Evolutionary conservation across 2,113 vertebrate species (phyloP), one percentile per base, ranked within the genome.

Genomic region (Pantherophis guttatus): DNA sequence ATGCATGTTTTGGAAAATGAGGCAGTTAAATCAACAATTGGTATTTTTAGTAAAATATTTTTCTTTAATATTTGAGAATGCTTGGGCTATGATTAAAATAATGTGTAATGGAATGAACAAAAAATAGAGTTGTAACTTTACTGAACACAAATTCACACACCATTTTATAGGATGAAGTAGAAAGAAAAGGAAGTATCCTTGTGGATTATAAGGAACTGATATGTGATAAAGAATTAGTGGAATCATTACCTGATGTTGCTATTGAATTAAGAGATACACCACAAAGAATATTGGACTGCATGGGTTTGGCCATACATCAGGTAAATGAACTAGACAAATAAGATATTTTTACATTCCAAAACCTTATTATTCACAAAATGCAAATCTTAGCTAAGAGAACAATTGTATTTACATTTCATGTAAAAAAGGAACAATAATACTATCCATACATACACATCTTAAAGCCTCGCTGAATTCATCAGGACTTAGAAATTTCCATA

Each of bases 101-200:
- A 75, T 24, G n/a, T 9, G 29, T 53, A 52, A 52, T 90, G n/a
- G 5, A 75, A 8, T 53, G 53, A 75, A 81, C 75, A 39, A 81
- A 8, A 59, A 91, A 54, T 7, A 24, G 7, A 57, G 17, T 70
- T n/a, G 62, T 33, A 62, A 87, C 29, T 93, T 62, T 5, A 62
- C 13, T 65, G 19, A 81, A 9, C 33, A 81, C 33, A 39, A 81
- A 81, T 92, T 4, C 48, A 50, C 10, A 13, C 9, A 33, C 7
- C 39, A 6, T 97, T 96, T 95, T 70, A 87, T 94, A 99, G 99
- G 99, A 99, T 98, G 99, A 99, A 97, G 99, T 99, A 96, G 99
- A 99, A 98, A 98, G 99, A 90, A 99, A 99, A 95, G 99, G 99
- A 96, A 99, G 99, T 91, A 98, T 99, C 92, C 97, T 99, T n/a